Conservation (phyloP, 1,140 invertebrate genomes). For the Atta texana region DNA sequence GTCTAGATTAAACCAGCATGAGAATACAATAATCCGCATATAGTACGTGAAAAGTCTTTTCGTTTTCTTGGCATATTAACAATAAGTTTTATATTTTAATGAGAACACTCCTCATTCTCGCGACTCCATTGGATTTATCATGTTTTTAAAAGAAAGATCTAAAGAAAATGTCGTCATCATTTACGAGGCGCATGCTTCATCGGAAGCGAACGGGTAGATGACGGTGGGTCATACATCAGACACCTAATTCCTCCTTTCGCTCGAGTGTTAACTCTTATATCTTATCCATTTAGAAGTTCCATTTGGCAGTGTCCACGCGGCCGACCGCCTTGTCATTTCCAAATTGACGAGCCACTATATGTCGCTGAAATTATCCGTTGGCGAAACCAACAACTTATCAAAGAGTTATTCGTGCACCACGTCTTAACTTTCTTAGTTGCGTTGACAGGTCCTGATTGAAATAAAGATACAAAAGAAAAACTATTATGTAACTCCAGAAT, state of each 20-base stretch:
- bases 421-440: slow-evolving; percentile 29
- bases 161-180: slow-evolving; percentile 68
- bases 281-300: slow-evolving; percentile 84
- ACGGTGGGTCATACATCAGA: slow-evolving; percentile 77
- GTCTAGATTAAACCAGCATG: background rate
- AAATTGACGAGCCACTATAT: slow-evolving; percentile 80
- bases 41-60: background rate
- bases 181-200: slow-evolving; percentile 63
- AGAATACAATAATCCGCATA: background rate
- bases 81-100: background rate
- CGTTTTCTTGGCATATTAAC: background rate
- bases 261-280: slow-evolving; percentile 80
- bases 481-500: background rate
- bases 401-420: slow-evolving; percentile 25
- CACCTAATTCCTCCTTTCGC: slow-evolving; percentile 78
- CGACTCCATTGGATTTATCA: slow-evolving; percentile 51
- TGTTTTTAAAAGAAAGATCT: slow-evolving; percentile 57
- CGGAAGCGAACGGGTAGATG: slow-evolving; percentile 57
- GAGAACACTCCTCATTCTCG: background rate
- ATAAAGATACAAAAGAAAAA: background rate
- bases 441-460: slow-evolving; percentile 28
- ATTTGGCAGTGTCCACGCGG: slow-evolving; percentile 71
- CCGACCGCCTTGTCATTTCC: slow-evolving; percentile 75
- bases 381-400: slow-evolving; percentile 18
- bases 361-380: slow-evolving; percentile 54